These are phyloP conservation scores for Myripristis jacobus DNA, from an alignment of 2,797 vertebrate species.

Conservation along the genomic window DNA sequence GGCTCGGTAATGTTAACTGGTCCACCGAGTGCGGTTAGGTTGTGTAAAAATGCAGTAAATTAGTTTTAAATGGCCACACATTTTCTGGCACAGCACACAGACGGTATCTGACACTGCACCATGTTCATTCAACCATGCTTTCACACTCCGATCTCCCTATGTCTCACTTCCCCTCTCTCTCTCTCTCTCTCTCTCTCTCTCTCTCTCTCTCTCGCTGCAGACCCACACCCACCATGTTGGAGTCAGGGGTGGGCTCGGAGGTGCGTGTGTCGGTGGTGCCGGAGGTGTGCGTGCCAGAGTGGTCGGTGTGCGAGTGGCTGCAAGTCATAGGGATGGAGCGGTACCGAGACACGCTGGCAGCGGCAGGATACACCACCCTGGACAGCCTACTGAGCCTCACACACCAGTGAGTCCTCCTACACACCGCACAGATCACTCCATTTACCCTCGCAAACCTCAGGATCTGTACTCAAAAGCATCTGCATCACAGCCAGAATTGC, in stretches of 20 bases:
- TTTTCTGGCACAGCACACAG: too few species aligned
- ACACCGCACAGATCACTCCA: too few species aligned
- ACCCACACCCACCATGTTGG: constrained; percentile 90
- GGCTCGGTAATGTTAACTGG: too few species aligned
- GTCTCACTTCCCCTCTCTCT: constrained; percentile 15
- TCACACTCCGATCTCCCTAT: constrained; percentile 24
- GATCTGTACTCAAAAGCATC: too few species aligned
- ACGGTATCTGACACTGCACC: background rate
- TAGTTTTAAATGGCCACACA: too few species aligned
- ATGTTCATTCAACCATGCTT: constrained; percentile 10
- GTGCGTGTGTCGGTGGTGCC: constrained; percentile 91
- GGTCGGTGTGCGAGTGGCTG: constrained; percentile 93
- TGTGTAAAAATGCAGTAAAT: too few species aligned
- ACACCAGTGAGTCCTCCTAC: constrained; percentile 94
- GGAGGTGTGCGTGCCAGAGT: constrained; percentile 91
- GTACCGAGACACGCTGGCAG: constrained; percentile 97
- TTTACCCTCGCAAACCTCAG: too few species aligned
- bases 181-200: constrained; percentile 19
- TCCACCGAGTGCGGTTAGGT: too few species aligned
- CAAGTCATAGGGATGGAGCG: constrained; percentile 96
- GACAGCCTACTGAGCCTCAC: constrained; percentile 96
- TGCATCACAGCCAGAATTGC: too few species aligned
- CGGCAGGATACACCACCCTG: constrained; percentile 94
- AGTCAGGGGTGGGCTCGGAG: constrained; percentile 91
- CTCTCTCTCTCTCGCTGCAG: constrained; percentile 78